A percentile compares a stretch with the other conserved stretches of the same genome.
phyloP scores from a whole-genome alignment of 2,888 invertebrate genomes.

The Euzetes globulus region DNA sequence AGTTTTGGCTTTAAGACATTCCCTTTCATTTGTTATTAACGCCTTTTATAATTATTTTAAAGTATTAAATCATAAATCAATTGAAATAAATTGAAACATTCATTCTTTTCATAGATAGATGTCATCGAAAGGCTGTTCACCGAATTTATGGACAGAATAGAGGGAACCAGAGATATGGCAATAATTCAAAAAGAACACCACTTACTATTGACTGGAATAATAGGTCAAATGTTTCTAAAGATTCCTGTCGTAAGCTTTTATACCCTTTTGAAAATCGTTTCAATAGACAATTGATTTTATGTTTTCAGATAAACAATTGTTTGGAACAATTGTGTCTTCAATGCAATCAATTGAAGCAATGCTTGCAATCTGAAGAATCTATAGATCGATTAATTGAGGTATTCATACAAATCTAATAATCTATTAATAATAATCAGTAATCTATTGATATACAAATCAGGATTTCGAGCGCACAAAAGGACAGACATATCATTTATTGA shows the following conservation, averaged over 20 bases:
- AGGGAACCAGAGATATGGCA: not conserved
- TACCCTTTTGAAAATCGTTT: not conserved
- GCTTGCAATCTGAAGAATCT: not conserved
- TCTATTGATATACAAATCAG: not conserved
- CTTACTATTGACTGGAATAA: not conserved
- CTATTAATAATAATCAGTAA: not conserved
- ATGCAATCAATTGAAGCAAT: not conserved
- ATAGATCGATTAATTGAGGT: not conserved
- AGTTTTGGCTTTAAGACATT: not conserved
- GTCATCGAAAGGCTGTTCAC: not conserved
- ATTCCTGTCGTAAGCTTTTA: not conserved
- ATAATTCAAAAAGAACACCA: slow-evolving; percentile 6
- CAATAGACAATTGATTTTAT: not conserved
- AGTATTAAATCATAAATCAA: not conserved
- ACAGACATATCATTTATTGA: slow-evolving; percentile 2
- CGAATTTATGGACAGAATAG: not conserved
- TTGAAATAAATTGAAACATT: not conserved
- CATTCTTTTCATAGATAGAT: not conserved
- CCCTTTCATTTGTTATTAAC: not conserved
- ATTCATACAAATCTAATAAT: not conserved
- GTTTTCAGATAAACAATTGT: not conserved
- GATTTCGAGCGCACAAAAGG: not conserved
- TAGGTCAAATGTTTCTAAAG: slow-evolving; percentile 3
- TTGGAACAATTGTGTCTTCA: not conserved
- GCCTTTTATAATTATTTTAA: not conserved